These are phyloP conservation scores for Tetranychus urticae DNA, from an alignment of 1,140 invertebrate genomes.

Conservation along the genomic window DNA sequence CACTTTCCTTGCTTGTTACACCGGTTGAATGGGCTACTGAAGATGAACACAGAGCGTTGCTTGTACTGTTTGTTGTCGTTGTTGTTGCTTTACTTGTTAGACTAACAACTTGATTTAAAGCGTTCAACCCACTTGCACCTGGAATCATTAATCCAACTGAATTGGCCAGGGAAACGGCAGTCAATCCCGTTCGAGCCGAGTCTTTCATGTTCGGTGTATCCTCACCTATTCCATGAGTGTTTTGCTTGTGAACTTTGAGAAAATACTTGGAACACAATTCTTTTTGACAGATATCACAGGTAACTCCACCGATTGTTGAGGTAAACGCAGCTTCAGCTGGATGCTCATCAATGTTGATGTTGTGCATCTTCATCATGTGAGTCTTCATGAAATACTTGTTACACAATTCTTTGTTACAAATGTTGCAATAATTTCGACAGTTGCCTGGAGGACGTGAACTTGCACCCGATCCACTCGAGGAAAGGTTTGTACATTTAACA, in stretches of 20 bases:
- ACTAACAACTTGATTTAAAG: not conserved
- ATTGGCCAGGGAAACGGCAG: no score
- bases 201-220: constrained; percentile 23
- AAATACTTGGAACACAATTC: constrained; percentile 95
- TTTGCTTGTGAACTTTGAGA: constrained; percentile 82
- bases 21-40: not conserved
- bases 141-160: not conserved
- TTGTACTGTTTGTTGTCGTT: not conserved
- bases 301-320: constrained; percentile 66
- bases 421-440: constrained; percentile 71
- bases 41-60: not conserved
- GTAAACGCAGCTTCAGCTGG: constrained; percentile 37
- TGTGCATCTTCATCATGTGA: constrained; percentile 98
- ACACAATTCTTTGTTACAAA: constrained; percentile 96
- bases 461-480: constrained; percentile 8
- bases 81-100: not conserved
- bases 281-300: constrained; percentile 90
- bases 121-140: not conserved
- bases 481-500: not conserved
- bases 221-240: constrained; percentile 67
- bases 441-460: constrained; percentile 15
- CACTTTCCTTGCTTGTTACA: not conserved
- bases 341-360: constrained; percentile 51
- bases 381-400: constrained; percentile 99
- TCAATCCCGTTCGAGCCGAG: not conserved